phyloP scores from a whole-genome alignment of 2,888 invertebrate genomes.

The Noctuana brunneofusca region DNA sequence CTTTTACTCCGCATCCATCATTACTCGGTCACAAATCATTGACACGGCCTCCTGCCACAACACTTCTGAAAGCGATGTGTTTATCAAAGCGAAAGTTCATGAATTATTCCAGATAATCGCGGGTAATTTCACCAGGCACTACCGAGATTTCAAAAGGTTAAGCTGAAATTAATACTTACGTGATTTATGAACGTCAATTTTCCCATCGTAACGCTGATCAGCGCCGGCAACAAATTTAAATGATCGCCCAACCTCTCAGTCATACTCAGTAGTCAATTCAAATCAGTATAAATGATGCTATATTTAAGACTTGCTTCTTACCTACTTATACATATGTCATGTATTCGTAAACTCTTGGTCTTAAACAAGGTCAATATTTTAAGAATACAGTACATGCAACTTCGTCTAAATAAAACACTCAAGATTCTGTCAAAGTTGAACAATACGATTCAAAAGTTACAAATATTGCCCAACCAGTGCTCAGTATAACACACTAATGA shows the following conservation, averaged over 20 bases:
- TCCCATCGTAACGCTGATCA: constrained; percentile 46
- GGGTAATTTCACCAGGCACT: constrained; percentile 50
- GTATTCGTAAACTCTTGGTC: not conserved
- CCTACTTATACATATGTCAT: not conserved
- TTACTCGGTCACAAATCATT: constrained; percentile 53
- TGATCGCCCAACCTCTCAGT: constrained; percentile 27
- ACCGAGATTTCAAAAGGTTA: constrained; percentile 53
- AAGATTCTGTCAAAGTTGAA: constrained; percentile 50
- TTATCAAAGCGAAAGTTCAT: constrained; percentile 51
- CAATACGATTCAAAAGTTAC: constrained; percentile 54
- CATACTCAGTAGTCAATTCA: constrained; percentile 19
- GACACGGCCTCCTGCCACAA: constrained; percentile 53
- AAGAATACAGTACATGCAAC: not conserved
- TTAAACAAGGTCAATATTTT: not conserved
- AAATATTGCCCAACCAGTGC: constrained; percentile 46
- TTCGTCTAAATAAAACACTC: constrained; percentile 14
- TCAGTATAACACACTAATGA: constrained; percentile 66
- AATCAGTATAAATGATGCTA: constrained; percentile 6
- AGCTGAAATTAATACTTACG: constrained; percentile 52
- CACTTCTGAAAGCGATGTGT: constrained; percentile 44
- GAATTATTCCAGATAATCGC: constrained; percentile 62
- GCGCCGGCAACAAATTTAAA: constrained; percentile 40
- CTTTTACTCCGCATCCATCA: constrained; percentile 54
- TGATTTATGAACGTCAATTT: constrained; percentile 68
- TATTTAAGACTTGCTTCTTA: not conserved